Base-by-base conservation (phyloP, 2,113 vertebrate species). In the Sceloporus tristichus region DNA sequence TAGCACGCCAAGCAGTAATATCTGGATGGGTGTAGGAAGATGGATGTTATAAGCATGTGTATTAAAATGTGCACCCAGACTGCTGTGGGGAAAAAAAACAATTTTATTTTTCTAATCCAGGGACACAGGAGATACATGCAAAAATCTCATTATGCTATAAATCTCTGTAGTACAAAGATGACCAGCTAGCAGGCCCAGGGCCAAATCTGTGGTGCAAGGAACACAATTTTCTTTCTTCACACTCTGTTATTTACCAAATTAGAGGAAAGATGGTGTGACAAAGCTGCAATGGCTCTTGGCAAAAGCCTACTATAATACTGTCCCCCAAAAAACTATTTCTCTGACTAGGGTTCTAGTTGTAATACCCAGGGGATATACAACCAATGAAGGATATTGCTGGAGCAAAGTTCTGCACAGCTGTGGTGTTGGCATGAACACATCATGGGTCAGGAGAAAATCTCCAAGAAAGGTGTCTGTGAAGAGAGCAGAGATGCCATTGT, bases 401-500 rank as follows among this genome's bases (percentile, higher is more conserved):
- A 98, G 97, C 68, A 99, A 95, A 8, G 98, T 97, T 0, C 96
- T 85, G 85, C 98, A 99, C 92, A 99, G 97, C 94, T 98, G 98
- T 2, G 96, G 89, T 62, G 96, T 98, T 1, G 98, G 97, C 98
- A 99, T 98, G 97, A 99, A 99, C 85, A 99, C 95, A 18, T 97
- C 97, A 94, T 99, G 97, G 0, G 98, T 99, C 91, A 99, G 96
- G 76, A 99, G 97, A 90, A 99, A 99, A 94, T 99, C 98, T 1
- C 95, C 97, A 90, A 98, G 96, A 84, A 97, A 97, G 0, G 97
- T 96, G 89, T 98, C 99, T 99, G 97, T 0, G 75, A 19, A 92
- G 91, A 42, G 53, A 65, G 0, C 38, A 0, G 29, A 56, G 0
- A 59, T 1, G 23, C 42, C 40, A 14, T 53, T 21, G 40, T 21